Evolutionary conservation across 53 echinoderm and acorn worm genomes (phyloP).

Genomic region (Temnopleurus reevesii): DNA sequence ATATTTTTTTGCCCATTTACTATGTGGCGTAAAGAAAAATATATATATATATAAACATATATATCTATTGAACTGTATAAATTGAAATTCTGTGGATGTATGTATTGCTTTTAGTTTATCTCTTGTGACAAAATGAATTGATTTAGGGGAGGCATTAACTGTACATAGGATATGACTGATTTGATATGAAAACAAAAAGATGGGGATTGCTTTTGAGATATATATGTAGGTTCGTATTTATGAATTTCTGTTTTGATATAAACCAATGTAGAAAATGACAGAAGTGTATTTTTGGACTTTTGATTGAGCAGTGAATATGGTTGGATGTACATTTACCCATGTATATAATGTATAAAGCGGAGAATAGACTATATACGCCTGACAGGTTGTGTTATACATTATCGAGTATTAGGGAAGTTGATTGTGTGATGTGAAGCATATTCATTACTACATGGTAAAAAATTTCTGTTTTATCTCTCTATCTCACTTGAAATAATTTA

Average conservation of each 20-base stretch:
- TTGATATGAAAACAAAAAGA: slow-evolving; percentile 21
- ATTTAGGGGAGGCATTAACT: slow-evolving; percentile 49
- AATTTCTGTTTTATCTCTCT: background rate
- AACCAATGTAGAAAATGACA: background rate
- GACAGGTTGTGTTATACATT: background rate
- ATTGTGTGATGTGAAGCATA: background rate
- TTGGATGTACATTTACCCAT: background rate
- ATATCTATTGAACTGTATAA: slow-evolving; percentile 51
- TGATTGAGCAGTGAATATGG: background rate
- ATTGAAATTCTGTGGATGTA: slow-evolving; percentile 37
- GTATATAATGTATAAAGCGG: slow-evolving; percentile 49
- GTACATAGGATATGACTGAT: slow-evolving; percentile 53
- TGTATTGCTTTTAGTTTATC: slow-evolving; percentile 51
- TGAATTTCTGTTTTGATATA: slow-evolving; percentile 54
- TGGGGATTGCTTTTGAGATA: slow-evolving; percentile 35
- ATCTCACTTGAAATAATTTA: slow-evolving; percentile 50
- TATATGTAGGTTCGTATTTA: slow-evolving; percentile 60
- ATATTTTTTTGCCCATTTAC: slow-evolving; percentile 3
- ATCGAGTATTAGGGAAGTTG: slow-evolving; percentile 35
- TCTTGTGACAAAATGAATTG: background rate
- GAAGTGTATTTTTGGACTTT: slow-evolving; percentile 41
- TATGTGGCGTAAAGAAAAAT: slow-evolving; percentile 19
- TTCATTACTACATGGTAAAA: background rate
- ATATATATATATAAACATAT: slow-evolving; percentile 45
- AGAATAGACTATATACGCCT: slow-evolving; percentile 53